phyloP scores from a whole-genome alignment of 2,888 invertebrate species.

The Suillia variegata region DNA sequence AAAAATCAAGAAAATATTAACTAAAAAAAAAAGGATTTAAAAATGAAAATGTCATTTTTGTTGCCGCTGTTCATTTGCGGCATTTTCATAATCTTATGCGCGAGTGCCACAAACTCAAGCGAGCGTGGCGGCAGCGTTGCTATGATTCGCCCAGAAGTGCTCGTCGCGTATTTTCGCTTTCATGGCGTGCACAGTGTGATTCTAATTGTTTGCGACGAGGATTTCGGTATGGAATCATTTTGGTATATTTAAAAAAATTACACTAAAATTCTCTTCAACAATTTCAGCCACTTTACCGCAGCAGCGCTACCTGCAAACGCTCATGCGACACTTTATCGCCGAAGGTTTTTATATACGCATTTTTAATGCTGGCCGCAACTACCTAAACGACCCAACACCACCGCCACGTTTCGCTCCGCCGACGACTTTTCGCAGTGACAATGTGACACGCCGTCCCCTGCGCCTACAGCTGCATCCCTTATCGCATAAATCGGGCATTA shows the following conservation, averaged over 20 bases:
- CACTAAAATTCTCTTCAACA: background rate
- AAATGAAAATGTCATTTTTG: background rate
- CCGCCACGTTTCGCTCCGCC: slow-evolving; percentile 34
- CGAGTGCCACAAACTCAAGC: too few species aligned
- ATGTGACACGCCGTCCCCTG: slow-evolving; percentile 34
- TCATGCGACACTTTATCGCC: slow-evolving; percentile 35
- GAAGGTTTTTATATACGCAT: slow-evolving; percentile 44
- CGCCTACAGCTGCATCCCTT: slow-evolving; percentile 38
- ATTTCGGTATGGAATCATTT: slow-evolving; percentile 28
- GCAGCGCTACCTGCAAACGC: slow-evolving; percentile 22
- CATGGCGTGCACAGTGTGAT: slow-evolving; percentile 51
- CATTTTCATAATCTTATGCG: too few species aligned
- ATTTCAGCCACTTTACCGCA: too few species aligned
- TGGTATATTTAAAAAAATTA: background rate
- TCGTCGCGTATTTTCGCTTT: slow-evolving; percentile 51
- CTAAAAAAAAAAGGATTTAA: background rate
- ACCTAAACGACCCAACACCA: slow-evolving; percentile 24
- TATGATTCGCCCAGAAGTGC: slow-evolving; percentile 29
- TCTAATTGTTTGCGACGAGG: slow-evolving; percentile 48
- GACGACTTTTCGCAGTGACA: slow-evolving; percentile 35
- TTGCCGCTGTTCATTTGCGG: background rate
- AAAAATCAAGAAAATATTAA: too few species aligned
- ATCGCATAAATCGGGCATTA: slow-evolving; percentile 48
- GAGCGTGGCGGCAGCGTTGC: too few species aligned
- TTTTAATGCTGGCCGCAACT: slow-evolving; percentile 37